Base-by-base conservation (phyloP, 2,113 vertebrate species). In the Otis tarda region DNA sequence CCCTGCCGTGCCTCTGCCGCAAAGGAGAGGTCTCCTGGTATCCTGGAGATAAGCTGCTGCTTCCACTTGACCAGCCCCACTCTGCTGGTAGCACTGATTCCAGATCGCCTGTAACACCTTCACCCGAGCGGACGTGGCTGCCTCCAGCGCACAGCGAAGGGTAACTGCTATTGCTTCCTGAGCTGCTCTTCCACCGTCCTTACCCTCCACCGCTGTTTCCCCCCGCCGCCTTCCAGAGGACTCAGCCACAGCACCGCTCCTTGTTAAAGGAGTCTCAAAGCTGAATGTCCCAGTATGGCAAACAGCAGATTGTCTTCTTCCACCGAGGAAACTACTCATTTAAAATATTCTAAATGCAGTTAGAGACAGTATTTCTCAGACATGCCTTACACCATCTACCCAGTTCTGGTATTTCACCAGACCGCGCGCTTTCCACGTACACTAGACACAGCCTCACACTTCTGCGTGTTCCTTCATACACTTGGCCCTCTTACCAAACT, bases 101-200 rank as follows among this genome's bases (percentile, higher is more conserved):
- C 60, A 47, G 17, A 10, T 2, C 1, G 0, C 3, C 6, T 6
- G 23, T 6, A 2, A 7, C 8, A 18, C 35, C 53, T 30, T 20
- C 31, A 11, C 5, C 75, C 20, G 73, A 49, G 75, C 2, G 4
- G 69, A 9, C 11, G 2, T 0, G 11, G 61, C 57, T 59, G 35
- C 85, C 57, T 4, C 3, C 2, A 0, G 50, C 0, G 19, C 70
- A 3, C 53, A 49, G 61, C 27, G 16, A 10, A 45, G 63, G 27
- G 41, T 6, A 33, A 1, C 63, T 60, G 28, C 63, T 17, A 3
- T 0, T 2, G 53, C 81, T 22, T 33, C 60, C 82, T 2, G 20
- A 67, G 1, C 59, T 3, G n/a, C 82, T 64, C 68, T n/a, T 28
- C 59, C 23, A 7, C 0, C 1, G 3, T 1, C 47, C 0, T 0